Conservation (phyloP, 23 tunicate species). For the Diplosoma virens region DNA sequence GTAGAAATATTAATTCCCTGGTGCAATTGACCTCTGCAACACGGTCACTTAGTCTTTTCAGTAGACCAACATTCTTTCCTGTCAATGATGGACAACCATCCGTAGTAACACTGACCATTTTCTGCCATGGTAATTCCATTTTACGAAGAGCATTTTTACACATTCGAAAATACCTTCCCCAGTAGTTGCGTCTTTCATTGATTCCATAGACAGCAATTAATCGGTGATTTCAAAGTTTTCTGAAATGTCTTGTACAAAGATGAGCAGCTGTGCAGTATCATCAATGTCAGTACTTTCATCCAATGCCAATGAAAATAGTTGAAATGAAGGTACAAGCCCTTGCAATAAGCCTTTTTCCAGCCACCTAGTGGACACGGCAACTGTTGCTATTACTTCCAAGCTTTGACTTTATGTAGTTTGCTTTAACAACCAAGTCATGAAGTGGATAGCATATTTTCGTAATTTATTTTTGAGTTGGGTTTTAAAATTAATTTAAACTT, state of each 20-base stretch:
- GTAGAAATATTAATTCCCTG: constrained; percentile 62
- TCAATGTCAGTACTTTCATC: constrained; percentile 66
- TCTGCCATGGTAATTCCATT: constrained; percentile 64
- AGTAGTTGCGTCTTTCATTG: constrained; percentile 75
- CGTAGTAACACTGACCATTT: constrained; percentile 76
- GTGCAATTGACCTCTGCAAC: constrained; percentile 70
- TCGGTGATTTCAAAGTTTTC: constrained; percentile 62
- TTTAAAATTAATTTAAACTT: no score
- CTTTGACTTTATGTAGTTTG: no score
- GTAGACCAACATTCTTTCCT: constrained; percentile 77
- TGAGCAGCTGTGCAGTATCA: constrained; percentile 66
- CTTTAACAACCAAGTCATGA: no score
- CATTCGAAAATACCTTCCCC: constrained; percentile 54
- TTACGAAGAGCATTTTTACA: constrained; percentile 50
- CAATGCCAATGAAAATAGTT: constrained; percentile 78
- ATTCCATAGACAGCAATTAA: constrained; percentile 65
- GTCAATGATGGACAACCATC: constrained; percentile 82
- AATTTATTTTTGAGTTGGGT: no score
- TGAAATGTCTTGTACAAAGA: constrained; percentile 58
- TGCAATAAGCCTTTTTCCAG: no score
- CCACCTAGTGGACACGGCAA: no score
- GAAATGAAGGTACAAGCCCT: constrained; percentile 79
- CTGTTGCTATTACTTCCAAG: no score
- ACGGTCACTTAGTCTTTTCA: constrained; percentile 60
- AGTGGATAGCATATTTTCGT: no score